phyloP scores from a whole-genome alignment of 2,113 vertebrate genomes.

The Chionis minor region DNA sequence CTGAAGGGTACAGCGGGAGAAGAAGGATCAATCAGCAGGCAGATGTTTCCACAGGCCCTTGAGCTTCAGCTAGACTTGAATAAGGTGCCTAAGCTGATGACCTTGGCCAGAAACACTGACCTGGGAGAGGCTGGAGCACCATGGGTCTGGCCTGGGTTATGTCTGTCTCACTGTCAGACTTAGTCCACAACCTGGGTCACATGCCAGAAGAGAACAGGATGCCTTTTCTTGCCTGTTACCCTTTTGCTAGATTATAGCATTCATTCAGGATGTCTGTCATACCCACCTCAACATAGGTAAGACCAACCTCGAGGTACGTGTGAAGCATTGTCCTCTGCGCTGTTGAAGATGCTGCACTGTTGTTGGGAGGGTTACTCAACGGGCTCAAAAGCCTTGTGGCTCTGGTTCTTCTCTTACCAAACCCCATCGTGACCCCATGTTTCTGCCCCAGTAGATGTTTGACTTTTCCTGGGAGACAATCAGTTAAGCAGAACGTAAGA shows the following conservation, averaged over 20 bases:
- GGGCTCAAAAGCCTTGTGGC: not conserved
- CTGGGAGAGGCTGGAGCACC: not conserved
- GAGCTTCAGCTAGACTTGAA: not conserved
- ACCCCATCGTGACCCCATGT: fast-evolving
- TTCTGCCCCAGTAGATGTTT: not conserved
- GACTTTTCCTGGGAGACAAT: not conserved
- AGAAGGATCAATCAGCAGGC: not conserved
- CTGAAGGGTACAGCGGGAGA: not conserved
- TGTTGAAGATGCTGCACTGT: not conserved
- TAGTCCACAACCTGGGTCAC: not conserved
- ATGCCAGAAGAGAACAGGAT: not conserved
- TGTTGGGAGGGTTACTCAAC: not conserved
- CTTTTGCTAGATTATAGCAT: not conserved
- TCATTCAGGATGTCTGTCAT: not conserved
- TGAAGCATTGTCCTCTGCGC: not conserved
- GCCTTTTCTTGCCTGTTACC: not conserved
- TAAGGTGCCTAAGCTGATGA: not conserved
- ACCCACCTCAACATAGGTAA: not conserved
- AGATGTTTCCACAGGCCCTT: not conserved
- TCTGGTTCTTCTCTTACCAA: not conserved
- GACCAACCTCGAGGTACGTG: fast-evolving
- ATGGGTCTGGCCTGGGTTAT: not conserved
- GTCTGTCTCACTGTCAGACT: not conserved
- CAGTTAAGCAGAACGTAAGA: not conserved
- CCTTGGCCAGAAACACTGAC: not conserved